Conservation (phyloP, 1,140 invertebrate genomes). For the Scaptomyza montana region DNA sequence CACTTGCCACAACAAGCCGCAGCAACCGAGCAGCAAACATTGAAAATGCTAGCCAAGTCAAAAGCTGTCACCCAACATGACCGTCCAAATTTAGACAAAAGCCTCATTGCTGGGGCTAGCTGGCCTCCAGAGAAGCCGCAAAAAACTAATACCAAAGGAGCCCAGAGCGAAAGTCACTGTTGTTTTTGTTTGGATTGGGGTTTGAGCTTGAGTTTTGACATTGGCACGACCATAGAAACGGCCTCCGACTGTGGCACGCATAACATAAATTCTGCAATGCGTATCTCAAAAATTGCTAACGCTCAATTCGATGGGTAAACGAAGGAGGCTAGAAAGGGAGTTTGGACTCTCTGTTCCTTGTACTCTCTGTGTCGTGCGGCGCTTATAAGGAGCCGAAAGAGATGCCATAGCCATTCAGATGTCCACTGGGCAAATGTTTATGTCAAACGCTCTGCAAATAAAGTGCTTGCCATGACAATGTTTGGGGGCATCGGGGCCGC, state of each 20-base stretch:
- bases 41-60: slow-evolving; percentile 71
- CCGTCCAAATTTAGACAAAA: slow-evolving; percentile 80
- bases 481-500: slow-evolving; percentile 47
- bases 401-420: slow-evolving; percentile 76
- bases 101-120: slow-evolving; percentile 54
- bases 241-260: slow-evolving; percentile 63
- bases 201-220: slow-evolving; percentile 56
- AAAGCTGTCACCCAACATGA: slow-evolving; percentile 77
- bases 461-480: slow-evolving; percentile 80
- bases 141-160: slow-evolving; percentile 19
- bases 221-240: slow-evolving; percentile 39
- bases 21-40: not conserved
- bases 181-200: slow-evolving; percentile 35
- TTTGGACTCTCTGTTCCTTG: slow-evolving; percentile 37
- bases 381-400: slow-evolving; percentile 76
- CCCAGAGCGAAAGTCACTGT: slow-evolving; percentile 69
- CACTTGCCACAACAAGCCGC: slow-evolving; percentile 42
- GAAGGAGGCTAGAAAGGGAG: not conserved
- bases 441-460: slow-evolving; percentile 80
- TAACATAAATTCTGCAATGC: slow-evolving; percentile 80
- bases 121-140: slow-evolving; percentile 65
- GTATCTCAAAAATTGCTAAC: slow-evolving; percentile 79
- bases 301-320: slow-evolving; percentile 7
- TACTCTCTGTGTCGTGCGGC: slow-evolving; percentile 50
- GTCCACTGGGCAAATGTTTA: slow-evolving; percentile 81